Evolutionary conservation across 64 coral and sea anemone species (phyloP).

Genomic region (Actinia tenebrosa): DNA sequence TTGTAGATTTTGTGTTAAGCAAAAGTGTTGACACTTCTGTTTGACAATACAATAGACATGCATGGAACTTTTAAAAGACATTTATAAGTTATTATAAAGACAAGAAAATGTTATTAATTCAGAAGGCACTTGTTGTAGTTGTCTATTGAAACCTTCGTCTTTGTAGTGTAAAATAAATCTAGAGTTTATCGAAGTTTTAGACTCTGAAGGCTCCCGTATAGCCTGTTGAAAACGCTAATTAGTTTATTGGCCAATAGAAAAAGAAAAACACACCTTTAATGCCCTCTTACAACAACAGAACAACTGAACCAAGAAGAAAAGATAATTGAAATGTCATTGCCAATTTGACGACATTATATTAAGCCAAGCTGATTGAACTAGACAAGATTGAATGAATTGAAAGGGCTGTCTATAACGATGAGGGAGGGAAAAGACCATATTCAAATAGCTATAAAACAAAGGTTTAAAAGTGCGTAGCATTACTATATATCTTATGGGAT

Average conservation of each 20-base stretch:
- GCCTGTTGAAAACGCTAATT: background rate
- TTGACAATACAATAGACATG: constrained; percentile 34
- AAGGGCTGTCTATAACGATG: background rate
- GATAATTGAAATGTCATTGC: constrained; percentile 9
- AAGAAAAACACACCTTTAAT: background rate
- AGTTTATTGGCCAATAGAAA: background rate
- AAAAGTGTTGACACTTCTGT: constrained; percentile 48
- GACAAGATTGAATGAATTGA: background rate
- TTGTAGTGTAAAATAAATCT: background rate
- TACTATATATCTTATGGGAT: background rate
- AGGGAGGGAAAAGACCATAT: background rate
- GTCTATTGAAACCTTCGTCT: background rate
- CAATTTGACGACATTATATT: background rate
- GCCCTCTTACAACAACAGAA: background rate
- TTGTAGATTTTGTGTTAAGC: background rate
- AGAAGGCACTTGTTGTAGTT: background rate
- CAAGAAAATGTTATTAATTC: constrained; percentile 6
- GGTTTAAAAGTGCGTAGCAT: background rate
- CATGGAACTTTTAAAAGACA: constrained; percentile 29
- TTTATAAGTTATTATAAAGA: constrained; percentile 33
- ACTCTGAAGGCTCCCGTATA: background rate
- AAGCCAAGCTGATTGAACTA: background rate
- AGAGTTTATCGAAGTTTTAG: background rate
- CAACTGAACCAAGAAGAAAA: background rate
- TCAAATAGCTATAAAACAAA: constrained; percentile 2